Conservation (phyloP, 2,797 vertebrate genomes). For the Myripristis jacobus region DNA sequence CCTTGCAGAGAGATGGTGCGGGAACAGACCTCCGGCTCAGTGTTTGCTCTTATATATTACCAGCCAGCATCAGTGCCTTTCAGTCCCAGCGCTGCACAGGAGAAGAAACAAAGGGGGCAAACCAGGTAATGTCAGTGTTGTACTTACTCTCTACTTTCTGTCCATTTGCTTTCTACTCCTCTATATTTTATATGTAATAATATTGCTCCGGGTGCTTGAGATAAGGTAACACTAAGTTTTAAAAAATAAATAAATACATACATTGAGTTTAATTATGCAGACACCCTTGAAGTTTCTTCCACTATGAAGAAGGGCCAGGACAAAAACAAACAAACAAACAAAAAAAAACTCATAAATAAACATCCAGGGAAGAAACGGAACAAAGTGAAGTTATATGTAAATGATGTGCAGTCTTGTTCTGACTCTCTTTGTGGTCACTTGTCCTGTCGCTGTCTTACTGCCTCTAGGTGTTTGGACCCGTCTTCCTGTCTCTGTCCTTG, state of each 20-base stretch:
- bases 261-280: not conserved
- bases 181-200: not conserved
- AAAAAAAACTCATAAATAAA: constrained; percentile 2
- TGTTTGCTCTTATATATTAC: too few species aligned
- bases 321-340: not conserved
- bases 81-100: constrained; percentile 50
- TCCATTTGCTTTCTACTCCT: too few species aligned
- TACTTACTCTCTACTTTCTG: too few species aligned
- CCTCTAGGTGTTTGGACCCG: not conserved
- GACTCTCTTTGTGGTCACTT: too few species aligned
- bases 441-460: too few species aligned
- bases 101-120: constrained; percentile 96
- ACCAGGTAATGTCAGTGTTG: constrained; percentile 86
- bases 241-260: too few species aligned
- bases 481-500: not conserved
- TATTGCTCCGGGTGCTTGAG: not conserved
- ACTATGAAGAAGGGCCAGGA: not conserved
- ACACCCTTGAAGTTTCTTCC: too few species aligned
- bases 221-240: not conserved
- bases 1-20: too few species aligned
- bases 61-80: not conserved
- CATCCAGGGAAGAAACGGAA: not conserved
- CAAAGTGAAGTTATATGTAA: not conserved
- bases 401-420: not conserved
- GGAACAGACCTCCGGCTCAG: too few species aligned